Evolutionary conservation across 1,140 invertebrate species (phyloP).

Genomic region (Drepana arcuata): DNA sequence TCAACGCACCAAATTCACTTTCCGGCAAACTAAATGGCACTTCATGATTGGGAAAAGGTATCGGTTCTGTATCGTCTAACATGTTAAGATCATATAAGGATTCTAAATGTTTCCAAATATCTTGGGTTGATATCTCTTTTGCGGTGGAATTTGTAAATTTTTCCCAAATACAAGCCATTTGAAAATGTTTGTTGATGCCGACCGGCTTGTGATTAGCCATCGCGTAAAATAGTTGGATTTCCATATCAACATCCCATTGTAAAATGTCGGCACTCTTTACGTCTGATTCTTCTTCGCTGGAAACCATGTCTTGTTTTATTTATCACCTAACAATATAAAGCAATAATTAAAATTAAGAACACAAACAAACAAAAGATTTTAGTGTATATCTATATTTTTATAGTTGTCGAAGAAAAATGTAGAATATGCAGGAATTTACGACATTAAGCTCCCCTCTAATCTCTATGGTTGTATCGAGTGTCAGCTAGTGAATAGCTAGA

Average conservation of each 20-base stretch:
- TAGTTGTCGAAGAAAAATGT: neutral
- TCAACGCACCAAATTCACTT: constrained; percentile 75
- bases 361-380: neutral
- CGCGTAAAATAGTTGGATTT: constrained; percentile 62
- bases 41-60: constrained; percentile 84
- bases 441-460: too few species aligned
- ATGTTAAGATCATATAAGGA: neutral
- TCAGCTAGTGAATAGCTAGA: too few species aligned
- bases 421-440: too few species aligned
- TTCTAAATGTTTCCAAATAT: constrained; percentile 84
- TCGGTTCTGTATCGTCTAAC: constrained; percentile 80
- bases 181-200: constrained; percentile 86
- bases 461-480: too few species aligned
- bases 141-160: neutral
- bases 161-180: constrained; percentile 81
- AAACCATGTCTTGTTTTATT: constrained; percentile 33
- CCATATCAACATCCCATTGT: constrained; percentile 63
- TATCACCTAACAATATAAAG: neutral
- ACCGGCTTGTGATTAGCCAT: constrained; percentile 65
- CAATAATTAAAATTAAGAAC: neutral
- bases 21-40: constrained; percentile 79
- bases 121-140: constrained; percentile 76
- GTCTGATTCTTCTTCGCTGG: constrained; percentile 56
- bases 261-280: constrained; percentile 34
- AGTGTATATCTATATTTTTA: neutral